Conservation (phyloP, 2,113 vertebrate species). For the Myrmecophaga tridactyla region DNA sequence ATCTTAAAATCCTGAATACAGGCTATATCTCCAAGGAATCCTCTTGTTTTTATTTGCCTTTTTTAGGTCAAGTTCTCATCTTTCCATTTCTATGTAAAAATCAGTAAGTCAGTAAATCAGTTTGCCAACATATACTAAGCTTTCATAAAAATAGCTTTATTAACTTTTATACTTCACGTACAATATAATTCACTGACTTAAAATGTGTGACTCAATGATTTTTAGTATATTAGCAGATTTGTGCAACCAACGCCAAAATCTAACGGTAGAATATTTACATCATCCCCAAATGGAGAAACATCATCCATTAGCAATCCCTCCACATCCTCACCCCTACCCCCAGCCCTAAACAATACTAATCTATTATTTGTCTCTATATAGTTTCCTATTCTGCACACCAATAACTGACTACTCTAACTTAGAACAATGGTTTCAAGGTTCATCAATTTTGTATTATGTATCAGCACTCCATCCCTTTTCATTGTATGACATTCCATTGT, state of each 20-base stretch:
- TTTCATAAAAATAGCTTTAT: neutral
- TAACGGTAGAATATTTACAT: neutral
- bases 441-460: neutral
- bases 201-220: neutral
- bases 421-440: neutral
- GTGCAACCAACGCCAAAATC: neutral
- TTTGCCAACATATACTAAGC: neutral
- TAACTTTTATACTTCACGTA: neutral
- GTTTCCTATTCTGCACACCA: neutral
- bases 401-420: neutral
- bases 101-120: neutral
- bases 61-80: neutral
- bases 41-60: neutral
- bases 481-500: neutral
- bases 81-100: neutral
- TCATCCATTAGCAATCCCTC: neutral
- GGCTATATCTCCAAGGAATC: too few species aligned
- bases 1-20: neutral
- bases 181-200: neutral
- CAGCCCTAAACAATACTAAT: neutral
- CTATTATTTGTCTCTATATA: neutral
- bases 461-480: neutral
- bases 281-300: neutral
- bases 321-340: rapidly evolving
- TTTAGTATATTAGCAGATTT: neutral